Evolutionary conservation across 2,888 invertebrate species (phyloP), one percentile per base, ranked within the genome.

Genomic region (Agonopterix arenella): DNA sequence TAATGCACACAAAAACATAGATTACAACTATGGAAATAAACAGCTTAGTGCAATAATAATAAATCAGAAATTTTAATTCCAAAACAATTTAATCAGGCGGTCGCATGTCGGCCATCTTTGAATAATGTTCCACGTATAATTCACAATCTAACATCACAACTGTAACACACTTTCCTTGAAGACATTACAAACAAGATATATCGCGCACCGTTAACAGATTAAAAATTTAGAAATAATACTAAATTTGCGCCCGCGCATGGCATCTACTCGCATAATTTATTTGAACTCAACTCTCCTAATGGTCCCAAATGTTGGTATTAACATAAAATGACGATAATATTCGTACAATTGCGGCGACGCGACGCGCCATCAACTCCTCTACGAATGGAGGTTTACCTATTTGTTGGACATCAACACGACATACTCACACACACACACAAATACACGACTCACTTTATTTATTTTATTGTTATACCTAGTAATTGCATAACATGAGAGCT

Each of bases 261-360:
- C 77, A 73, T 66, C 63, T 51, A 43, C 47, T 46, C 11, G 36
- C 11, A 55, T 64, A 57, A 62, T 56, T 56, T 66, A 62, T 51
- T 51, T 58, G 56, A 51, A 57, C 56, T 55, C 53, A 45, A 50
- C 53, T 53, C 54, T 50, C 46, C 64, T 72, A 64, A 68, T 71
- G 64, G 66, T 54, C 64, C 57, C 53, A 65, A 77, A 76, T 70
- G 75, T 68, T 43, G 57, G 55, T 56, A 84, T 85, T 84, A 72
- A 68, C 84, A 85, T 85, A 84, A 83, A 81, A 81, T 68, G 65
- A 73, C 74, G 63, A 84, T 84, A 80, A 83, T 74, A 68, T 60
- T 43, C 66, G 63, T 63, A 80, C 84, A 84, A 83, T 84, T 83
- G 80, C 76, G 44, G 65, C 67, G 67, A 62, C 70, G 65, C 67